Evolutionary conservation across 2,888 invertebrate genomes (phyloP).

Genomic region (Willowsia nigromaculata): DNA sequence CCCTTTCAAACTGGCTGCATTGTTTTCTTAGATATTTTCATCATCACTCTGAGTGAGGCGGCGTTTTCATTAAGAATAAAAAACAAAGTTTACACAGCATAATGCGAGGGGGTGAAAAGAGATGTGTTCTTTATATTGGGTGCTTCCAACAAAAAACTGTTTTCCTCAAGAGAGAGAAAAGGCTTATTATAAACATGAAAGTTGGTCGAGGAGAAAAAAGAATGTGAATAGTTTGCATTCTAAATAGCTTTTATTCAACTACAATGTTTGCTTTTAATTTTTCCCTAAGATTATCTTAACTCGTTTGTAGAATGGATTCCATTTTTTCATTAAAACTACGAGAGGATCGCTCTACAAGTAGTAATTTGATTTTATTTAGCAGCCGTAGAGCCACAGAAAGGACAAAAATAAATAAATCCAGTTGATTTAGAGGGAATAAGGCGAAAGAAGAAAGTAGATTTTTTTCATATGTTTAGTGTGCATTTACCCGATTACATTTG

Average conservation of each 20-base stretch:
- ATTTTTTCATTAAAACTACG: too few relatives aligned
- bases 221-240: too few relatives aligned
- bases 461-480: background rate
- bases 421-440: background rate
- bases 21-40: conserved; percentile 53
- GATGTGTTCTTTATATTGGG: background rate
- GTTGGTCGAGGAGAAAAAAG: too few relatives aligned
- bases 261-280: too few relatives aligned
- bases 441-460: background rate
- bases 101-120: background rate
- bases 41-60: background rate
- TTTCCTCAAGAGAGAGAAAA: background rate
- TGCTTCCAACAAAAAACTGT: background rate
- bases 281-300: too few relatives aligned
- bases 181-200: too few relatives aligned
- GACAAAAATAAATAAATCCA: background rate
- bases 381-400: background rate
- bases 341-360: conserved; percentile 11
- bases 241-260: too few relatives aligned
- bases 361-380: background rate
- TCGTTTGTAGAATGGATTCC: too few relatives aligned
- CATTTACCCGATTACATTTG: background rate
- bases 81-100: conserved; percentile 40
- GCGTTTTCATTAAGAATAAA: conserved; percentile 16
- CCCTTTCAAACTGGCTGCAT: conserved; percentile 41